Conservation (phyloP, 2,888 invertebrate genomes). For the Harpagoxenus sublaevis region DNA sequence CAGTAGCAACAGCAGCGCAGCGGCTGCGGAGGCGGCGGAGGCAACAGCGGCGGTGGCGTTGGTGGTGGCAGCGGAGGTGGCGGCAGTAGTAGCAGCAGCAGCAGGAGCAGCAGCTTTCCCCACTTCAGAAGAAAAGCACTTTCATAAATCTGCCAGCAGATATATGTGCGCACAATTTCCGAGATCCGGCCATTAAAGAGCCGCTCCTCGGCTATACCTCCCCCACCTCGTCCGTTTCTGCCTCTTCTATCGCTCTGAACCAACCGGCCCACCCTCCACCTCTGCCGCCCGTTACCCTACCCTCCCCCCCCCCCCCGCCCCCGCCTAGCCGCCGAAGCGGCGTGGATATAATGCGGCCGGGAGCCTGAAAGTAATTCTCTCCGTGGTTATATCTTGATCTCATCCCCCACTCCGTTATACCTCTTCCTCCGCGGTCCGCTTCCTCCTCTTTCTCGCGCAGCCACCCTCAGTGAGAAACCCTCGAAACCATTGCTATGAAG, state of each 20-base stretch:
- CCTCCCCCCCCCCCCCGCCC: conserved; percentile 69
- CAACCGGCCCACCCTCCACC: conserved; percentile 64
- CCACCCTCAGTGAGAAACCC: conserved; percentile 56
- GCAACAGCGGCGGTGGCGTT: conserved; percentile 51
- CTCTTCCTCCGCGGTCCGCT: conserved; percentile 29
- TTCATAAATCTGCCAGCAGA: conserved; percentile 96
- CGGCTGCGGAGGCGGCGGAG: conserved; percentile 72
- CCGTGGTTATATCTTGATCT: conserved; percentile 84
- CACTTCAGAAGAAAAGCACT: conserved; percentile 90
- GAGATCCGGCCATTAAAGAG: conserved; percentile 95
- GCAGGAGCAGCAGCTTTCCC: conserved; percentile 84
- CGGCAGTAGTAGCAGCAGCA: conserved; percentile 73
- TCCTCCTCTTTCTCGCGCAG: conserved; percentile 46
- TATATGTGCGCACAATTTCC: conserved; percentile 97
- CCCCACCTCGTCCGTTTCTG: conserved; percentile 72
- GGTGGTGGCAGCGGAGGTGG: conserved; percentile 73
- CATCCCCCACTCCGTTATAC: conserved; percentile 61
- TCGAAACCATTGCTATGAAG: conserved; percentile 72
- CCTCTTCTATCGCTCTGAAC: conserved; percentile 66
- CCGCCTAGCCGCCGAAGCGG: conserved; percentile 72
- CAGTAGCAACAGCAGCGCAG: conserved; percentile 60
- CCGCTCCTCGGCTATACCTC: conserved; percentile 84
- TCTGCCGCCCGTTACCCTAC: conserved; percentile 37
- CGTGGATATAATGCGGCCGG: conserved; percentile 80
- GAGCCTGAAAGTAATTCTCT: conserved; percentile 82